Evolutionary conservation across 2,113 vertebrate species (phyloP).

Genomic region (Menidia beryllina): DNA sequence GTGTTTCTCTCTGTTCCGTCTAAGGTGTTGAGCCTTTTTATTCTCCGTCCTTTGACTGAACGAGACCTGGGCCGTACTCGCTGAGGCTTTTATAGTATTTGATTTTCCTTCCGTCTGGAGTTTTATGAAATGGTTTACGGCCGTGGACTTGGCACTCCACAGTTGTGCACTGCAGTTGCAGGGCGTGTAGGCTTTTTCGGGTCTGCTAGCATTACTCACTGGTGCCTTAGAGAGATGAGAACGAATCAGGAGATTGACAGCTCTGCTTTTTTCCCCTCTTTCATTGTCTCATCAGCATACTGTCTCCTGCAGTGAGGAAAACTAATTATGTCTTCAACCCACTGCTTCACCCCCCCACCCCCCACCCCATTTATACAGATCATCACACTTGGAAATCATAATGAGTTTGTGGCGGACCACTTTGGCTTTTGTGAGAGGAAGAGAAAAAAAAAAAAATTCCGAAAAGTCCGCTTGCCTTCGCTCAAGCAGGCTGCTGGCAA

Average conservation of each 20-base stretch:
- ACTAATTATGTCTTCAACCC: conserved; percentile 84
- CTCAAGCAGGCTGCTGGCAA: conserved; percentile 59
- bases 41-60: not conserved
- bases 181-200: conserved; percentile 24
- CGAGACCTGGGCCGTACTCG: conserved; percentile 11
- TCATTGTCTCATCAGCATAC: conserved; percentile 81
- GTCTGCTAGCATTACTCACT: conserved; percentile 57
- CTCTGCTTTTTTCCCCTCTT: conserved; percentile 66
- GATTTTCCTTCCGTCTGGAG: conserved; percentile 4
- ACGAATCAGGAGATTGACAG: conserved; percentile 76
- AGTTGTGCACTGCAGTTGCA: conserved; percentile 24
- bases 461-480: conserved; percentile 62
- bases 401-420: conserved; percentile 76
- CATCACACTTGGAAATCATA: conserved; percentile 80
- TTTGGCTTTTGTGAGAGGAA: conserved; percentile 58
- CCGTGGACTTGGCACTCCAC: conserved; percentile 36
- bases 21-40: too few species aligned
- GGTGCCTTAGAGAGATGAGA: conserved; percentile 68
- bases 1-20: too few species aligned
- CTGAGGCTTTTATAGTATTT: not conserved
- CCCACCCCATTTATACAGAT: conserved; percentile 74
- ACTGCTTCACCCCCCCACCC: conserved; percentile 70
- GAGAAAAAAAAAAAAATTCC: conserved; percentile 15
- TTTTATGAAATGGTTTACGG: conserved; percentile 17
- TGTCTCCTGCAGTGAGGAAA: conserved; percentile 83